A percentile compares a stretch with the other conserved stretches of the same genome.
Conservation (phyloP, 2,888 invertebrate genomes). For the Apotomis betuletana region DNA sequence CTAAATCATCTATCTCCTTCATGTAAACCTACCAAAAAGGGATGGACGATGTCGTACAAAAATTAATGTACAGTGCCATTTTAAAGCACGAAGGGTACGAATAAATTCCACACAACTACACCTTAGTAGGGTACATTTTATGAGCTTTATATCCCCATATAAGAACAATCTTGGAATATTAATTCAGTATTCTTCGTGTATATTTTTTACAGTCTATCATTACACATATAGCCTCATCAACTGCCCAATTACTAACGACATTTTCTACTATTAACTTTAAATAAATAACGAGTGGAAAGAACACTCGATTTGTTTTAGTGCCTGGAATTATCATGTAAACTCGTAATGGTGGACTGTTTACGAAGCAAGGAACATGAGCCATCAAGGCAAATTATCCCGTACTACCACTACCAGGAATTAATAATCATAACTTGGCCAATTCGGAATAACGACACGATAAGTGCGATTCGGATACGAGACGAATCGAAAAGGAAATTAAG, state of each 20-base stretch:
- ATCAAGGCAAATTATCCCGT: slow-evolving; percentile 10
- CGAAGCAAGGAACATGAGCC: slow-evolving; percentile 2
- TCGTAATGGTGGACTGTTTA: slow-evolving; percentile 15
- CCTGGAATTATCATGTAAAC: slow-evolving; percentile 16
- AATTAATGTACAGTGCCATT: too few species aligned
- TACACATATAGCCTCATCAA: background rate
- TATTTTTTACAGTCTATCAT: background rate
- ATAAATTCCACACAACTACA: too few species aligned
- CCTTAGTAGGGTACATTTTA: background rate
- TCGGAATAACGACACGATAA: background rate
- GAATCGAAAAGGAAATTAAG: background rate
- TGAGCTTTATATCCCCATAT: background rate
- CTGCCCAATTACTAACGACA: background rate
- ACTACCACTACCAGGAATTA: background rate
- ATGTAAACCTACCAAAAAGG: background rate
- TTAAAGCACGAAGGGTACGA: too few species aligned
- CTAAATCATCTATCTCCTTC: background rate
- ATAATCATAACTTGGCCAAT: background rate
- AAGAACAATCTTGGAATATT: background rate
- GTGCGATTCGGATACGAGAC: background rate
- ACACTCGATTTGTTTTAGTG: slow-evolving; percentile 20
- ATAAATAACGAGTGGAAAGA: background rate
- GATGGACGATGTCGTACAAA: too few species aligned
- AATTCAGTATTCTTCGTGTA: background rate
- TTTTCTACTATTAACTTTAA: background rate